Evolutionary conservation across 2,113 vertebrate genomes (phyloP).

Genomic region (Orcinus orca): DNA sequence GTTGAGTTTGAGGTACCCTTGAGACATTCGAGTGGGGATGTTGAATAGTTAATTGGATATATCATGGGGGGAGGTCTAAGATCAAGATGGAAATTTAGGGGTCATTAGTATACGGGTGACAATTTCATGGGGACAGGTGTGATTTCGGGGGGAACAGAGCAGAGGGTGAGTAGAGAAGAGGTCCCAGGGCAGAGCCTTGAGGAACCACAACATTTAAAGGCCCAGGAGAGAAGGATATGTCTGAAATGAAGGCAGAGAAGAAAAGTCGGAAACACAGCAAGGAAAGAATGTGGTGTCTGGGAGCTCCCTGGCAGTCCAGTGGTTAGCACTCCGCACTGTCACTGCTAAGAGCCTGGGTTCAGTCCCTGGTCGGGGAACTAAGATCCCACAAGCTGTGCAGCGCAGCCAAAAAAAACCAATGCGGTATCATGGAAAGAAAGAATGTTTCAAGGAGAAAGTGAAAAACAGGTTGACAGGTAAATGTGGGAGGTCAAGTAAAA

Average conservation of each 20-base stretch:
- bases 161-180: background rate
- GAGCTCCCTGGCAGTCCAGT: too few relatives aligned
- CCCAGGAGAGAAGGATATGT: background rate
- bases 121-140: background rate
- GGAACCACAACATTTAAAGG: background rate
- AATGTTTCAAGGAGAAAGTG: background rate
- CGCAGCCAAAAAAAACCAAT: too few relatives aligned
- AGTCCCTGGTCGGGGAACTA: too few relatives aligned
- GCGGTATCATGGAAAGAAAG: background rate
- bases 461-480: background rate
- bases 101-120: background rate
- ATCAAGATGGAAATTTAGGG: background rate
- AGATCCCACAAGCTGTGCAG: too few relatives aligned
- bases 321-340: too few relatives aligned
- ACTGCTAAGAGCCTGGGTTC: too few relatives aligned
- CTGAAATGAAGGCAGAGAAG: background rate
- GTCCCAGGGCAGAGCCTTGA: background rate
- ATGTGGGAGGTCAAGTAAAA: background rate
- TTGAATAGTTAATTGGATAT: background rate
- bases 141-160: background rate
- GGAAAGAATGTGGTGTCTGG: background rate
- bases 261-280: background rate
- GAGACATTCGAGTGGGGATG: background rate
- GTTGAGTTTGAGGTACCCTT: background rate
- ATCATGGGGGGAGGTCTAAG: background rate